Base-by-base conservation (phyloP, 1,140 invertebrate species). In the Panagrolaimus sp. region DNA sequence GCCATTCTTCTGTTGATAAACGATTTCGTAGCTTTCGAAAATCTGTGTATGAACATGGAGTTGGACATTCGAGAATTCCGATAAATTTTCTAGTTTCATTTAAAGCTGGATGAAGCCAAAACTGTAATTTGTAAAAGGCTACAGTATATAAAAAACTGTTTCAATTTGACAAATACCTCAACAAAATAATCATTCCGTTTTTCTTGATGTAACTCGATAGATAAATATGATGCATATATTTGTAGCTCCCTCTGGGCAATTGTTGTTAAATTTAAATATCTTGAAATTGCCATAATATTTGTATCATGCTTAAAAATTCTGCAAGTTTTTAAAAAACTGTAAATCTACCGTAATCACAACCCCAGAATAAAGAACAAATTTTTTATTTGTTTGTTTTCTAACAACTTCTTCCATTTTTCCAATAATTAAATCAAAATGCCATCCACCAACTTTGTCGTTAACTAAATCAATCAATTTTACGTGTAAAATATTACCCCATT, bases 331-430 rank as follows among this genome's bases (percentile, higher is more conserved):
- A 38, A 38, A 7, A 7, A 4, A 38, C 31, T 38, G 31, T 38
- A 38, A 38, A 38, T 2, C 7, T 38, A 38, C 31, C 31, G 31
- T 38, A 38, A 4, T 38, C 31, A 38, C 2, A 38, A 38, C 31
- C 31, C 2, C 51, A 0, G 51, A 57, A 57, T 57, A 57, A 20
- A 57, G 20, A 27, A 57, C 51, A 11, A 57, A 57, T 57, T 57
- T 57, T 20, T 57, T 20, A 11, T 57, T 20, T 20, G 51, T 25
- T 11, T 25, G 11, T 11, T 57, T 57, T 20, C 51, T 14, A 57
- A 57, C 51, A 25, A 27, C 3, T 27, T 20, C 20, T 57, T 57
- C 51, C 51, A 57, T 57, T 20, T 57, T 57, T 16, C 51, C 51
- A 8, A 57, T 27, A 3, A 57, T 20, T 8, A 25, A 11, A 23